Evolutionary conservation across 2,888 invertebrate species (phyloP), one percentile per base, ranked within the genome.

Genomic region (Noctua janthina): DNA sequence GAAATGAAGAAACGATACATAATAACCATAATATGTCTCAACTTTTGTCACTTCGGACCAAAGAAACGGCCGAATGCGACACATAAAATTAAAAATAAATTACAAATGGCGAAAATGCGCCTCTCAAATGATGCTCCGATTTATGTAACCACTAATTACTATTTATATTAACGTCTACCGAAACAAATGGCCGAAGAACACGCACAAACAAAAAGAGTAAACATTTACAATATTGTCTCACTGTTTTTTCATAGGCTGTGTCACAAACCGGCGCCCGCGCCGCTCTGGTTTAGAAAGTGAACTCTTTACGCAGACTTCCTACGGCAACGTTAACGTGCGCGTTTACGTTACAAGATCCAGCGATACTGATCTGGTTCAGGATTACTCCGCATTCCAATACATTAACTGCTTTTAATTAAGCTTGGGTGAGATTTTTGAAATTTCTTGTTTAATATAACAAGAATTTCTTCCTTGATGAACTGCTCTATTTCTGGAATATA

Each of bases 261-360:
- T 46, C 76, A 71, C 67, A 56, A 72, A 80, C 82, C 85, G 78
- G 80, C 83, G 79, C 79, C 78, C 76, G 78, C 80, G 87, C 87
- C 73, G 88, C 88, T 89, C 90, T 89, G 83, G 91, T 92, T 93
- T 93, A 93, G 93, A 93, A 93, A 93, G 93, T 92, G 83, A 92
- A 91, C 89, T 88, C 89, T 92, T 90, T 86, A 87, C 89, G 88
- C 86, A 88, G 85, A 89, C 88, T 91, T 90, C 90, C 90, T 91
- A 88, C 84, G 88, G 77, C 88, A 87, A 86, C 86, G 78, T 89
- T 88, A 81, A 84, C 86, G 85, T 87, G 68, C 68, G 68, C 83
- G 79, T 90, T 89, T 81, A 81, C 85, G 87, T 90, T 89, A 86
- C 69, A 81, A 77, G 74, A 74, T 70, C 72, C 70, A 78, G 49